These are phyloP conservation scores for Philypnodon macrostomus DNA, from an alignment of 2,797 vertebrate species.

Conservation along the genomic window DNA sequence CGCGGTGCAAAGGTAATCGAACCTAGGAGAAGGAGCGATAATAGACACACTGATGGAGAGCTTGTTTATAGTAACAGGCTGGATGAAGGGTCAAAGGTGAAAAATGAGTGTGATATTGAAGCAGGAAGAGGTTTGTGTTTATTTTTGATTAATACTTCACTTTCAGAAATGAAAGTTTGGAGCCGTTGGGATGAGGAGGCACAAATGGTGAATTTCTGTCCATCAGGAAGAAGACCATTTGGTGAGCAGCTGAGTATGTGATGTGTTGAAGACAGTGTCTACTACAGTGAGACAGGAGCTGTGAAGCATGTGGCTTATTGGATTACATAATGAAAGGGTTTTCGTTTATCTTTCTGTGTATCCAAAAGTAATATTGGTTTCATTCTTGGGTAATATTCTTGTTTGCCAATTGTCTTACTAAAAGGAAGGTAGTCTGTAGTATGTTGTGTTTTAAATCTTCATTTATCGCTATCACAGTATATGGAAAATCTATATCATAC, in stretches of 20 bases:
- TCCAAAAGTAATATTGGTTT: no score
- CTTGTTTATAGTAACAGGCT: constrained; percentile 74
- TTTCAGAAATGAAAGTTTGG: constrained; percentile 38
- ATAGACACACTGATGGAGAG: constrained; percentile 68
- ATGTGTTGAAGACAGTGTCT: constrained; percentile 4
- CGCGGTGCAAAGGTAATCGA: constrained; percentile 71
- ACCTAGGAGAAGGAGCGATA: constrained; percentile 69
- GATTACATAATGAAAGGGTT: background rate
- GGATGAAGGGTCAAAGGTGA: constrained; percentile 76
- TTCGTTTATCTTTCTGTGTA: no score
- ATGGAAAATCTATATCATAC: no score
- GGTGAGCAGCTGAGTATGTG: constrained; percentile 18
- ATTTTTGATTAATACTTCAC: constrained; percentile 56
- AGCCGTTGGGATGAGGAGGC: constrained; percentile 20
- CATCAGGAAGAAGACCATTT: constrained; percentile 1
- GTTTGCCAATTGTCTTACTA: no score
- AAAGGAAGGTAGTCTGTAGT: no score
- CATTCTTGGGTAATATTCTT: no score
- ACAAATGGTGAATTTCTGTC: constrained; percentile 32
- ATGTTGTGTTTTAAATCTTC: no score
- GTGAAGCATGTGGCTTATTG: background rate
- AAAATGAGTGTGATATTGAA: constrained; percentile 77
- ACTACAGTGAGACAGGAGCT: constrained; percentile 18
- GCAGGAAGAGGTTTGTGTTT: constrained; percentile 50
- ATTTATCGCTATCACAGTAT: no score